phyloP scores from a whole-genome alignment of 2,888 invertebrate species.

The Charanyca ferruginea region DNA sequence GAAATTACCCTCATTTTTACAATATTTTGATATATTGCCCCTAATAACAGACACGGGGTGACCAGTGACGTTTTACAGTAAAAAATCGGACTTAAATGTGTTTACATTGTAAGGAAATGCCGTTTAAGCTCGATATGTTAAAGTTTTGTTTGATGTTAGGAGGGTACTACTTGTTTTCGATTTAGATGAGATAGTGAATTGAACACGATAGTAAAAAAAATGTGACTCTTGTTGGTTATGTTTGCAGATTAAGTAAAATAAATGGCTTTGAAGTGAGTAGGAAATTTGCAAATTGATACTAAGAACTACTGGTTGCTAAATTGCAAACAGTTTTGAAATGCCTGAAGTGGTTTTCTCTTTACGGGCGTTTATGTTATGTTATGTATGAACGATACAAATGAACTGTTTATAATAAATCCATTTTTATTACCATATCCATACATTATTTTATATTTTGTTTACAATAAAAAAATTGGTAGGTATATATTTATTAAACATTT shows the following conservation, averaged over 20 bases:
- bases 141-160: slow-evolving; percentile 54
- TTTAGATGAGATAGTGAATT: background rate
- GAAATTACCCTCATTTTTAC: slow-evolving; percentile 83
- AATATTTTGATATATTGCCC: slow-evolving; percentile 89
- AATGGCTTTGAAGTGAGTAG: background rate
- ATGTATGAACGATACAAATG: too few species aligned
- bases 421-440: too few species aligned
- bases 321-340: background rate
- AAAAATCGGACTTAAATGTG: slow-evolving; percentile 84
- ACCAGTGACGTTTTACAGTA: slow-evolving; percentile 78
- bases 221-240: too few species aligned
- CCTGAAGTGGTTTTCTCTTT: too few species aligned
- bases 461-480: too few species aligned
- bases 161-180: slow-evolving; percentile 66
- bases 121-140: slow-evolving; percentile 72
- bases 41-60: slow-evolving; percentile 83
- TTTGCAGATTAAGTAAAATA: too few species aligned
- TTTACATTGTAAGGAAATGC: slow-evolving; percentile 79
- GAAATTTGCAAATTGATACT: background rate
- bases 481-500: too few species aligned
- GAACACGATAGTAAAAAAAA: slow-evolving; percentile 3
- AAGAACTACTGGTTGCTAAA: background rate
- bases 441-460: too few species aligned
- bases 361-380: too few species aligned
- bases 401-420: too few species aligned